Base-by-base conservation (phyloP, 2,113 vertebrate genomes). In the Ariopsis seemanni region DNA sequence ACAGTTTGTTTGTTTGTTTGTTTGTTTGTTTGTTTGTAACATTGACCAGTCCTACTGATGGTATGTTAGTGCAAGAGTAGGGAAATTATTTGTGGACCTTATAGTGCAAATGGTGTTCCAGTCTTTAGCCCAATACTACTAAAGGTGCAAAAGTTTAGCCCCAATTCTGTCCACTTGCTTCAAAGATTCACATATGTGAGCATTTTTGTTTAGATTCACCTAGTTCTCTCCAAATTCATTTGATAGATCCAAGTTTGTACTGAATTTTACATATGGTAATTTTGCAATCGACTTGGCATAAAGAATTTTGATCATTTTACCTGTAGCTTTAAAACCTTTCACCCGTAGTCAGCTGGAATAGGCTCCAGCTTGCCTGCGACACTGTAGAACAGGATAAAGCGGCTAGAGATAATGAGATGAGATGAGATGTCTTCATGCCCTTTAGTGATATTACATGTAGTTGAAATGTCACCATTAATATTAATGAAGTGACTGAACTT, bases 401-500 rank as follows among this genome's bases (percentile, higher is more conserved):
- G 34, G 34, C 34, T 42, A 42, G 2, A 42, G 34, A 42, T 42
- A 42, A 42, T 42, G 34, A 42, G 34, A 42, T 42, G 34, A 42
- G 34, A 42, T 42, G 42, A 30, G 30, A 30, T n/a, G n/a, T n/a
- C n/a, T n/a, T 42, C 42, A 42, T 42, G 42, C 42, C 42, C 42
- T 60, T 14, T 52, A 17, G 34, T 74, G 34, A 77, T 63, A n/a
- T 42, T 77, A 57, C 42, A 12, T 85, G 84, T 77, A 50, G 22
- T 27, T 72, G 25, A 25, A 42, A 71, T 20, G 27, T 53, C 83
- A 42, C 20, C 55, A 77, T 85, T 48, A 77, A 85, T 77, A 85
- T 85, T 85, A 85, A 77, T 85, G 72, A 77, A 77, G 71, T 52
- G 57, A 34, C 5, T 63, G 71, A 62, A 63, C 71, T 34, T 48